phyloP scores from a whole-genome alignment of 2,113 vertebrate species.

The Mionectes macconnelli region DNA sequence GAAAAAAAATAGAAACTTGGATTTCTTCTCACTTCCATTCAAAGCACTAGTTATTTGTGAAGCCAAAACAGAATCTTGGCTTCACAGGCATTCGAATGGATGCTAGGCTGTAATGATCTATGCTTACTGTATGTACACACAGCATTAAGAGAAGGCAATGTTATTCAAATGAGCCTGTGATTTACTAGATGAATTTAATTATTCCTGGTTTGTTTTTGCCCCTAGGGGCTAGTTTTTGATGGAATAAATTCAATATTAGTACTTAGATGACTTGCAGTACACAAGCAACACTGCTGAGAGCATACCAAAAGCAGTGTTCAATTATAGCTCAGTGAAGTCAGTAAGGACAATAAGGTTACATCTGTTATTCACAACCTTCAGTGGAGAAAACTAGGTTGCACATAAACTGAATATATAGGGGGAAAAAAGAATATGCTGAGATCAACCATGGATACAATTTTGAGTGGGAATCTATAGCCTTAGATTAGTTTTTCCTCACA shows the following conservation, averaged over 20 bases:
- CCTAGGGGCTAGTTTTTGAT: conserved; percentile 52
- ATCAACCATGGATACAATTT: neutral
- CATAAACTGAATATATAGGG: neutral
- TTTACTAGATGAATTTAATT: conserved; percentile 67
- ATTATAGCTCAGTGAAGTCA: conserved; percentile 67
- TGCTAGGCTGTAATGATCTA: conserved; percentile 39
- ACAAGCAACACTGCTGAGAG: conserved; percentile 52
- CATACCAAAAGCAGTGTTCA: conserved; percentile 48
- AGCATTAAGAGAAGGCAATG: conserved; percentile 45
- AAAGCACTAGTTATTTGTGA: neutral
- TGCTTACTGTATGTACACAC: conserved; percentile 27
- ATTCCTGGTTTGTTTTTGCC: conserved; percentile 60
- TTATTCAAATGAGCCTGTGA: conserved; percentile 53
- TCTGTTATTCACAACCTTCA: conserved; percentile 61
- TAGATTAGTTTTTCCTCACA: neutral
- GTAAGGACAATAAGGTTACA: conserved; percentile 66
- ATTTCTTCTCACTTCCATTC: neutral
- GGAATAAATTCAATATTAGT: conserved; percentile 70
- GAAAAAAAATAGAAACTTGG: neutral
- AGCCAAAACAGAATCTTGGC: neutral
- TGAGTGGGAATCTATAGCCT: neutral
- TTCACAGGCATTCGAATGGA: neutral
- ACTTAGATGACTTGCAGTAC: conserved; percentile 59
- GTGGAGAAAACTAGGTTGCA: conserved; percentile 57
- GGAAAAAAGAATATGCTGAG: neutral